Percentiles rank a stretch among this genome's conserved stretches.
Conservation (phyloP, 35 echinoderm and acorn worm species). For the Apostichopus japonicus region DNA sequence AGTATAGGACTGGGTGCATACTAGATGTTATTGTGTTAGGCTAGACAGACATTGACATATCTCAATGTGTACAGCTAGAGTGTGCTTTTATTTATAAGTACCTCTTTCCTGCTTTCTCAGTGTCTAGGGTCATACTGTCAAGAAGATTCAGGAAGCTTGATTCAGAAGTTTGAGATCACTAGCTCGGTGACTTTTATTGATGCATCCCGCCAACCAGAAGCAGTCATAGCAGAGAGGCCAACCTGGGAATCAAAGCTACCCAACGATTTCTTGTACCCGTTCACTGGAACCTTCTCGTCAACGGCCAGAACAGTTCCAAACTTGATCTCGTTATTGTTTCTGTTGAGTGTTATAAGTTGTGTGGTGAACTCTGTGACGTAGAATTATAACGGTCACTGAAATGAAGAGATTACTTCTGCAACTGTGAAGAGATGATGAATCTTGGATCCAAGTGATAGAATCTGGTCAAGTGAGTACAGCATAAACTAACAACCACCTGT, state of each 20-base stretch:
- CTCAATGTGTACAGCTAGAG: too few species aligned
- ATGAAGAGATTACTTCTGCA: not conserved
- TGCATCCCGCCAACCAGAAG: conserved; percentile 70
- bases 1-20: too few species aligned
- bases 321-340: not conserved
- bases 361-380: conserved; percentile 2
- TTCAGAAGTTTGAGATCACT: conserved; percentile 85
- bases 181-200: conserved; percentile 90
- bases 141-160: conserved; percentile 60
- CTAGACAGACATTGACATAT: too few species aligned
- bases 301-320: not conserved
- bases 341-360: not conserved
- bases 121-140: conserved; percentile 91
- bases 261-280: conserved; percentile 99
- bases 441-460: not conserved
- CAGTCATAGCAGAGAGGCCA: conserved; percentile 75
- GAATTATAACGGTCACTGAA: not conserved
- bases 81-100: not conserved
- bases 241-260: conserved; percentile 76
- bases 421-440: not conserved
- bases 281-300: conserved; percentile 42
- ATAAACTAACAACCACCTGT: not conserved
- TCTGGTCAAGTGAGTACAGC: not conserved
- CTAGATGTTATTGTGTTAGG: too few species aligned
- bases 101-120: conserved; percentile 55